phyloP scores from a whole-genome alignment of 2,888 invertebrate genomes.

The Strigamia maritima region DNA sequence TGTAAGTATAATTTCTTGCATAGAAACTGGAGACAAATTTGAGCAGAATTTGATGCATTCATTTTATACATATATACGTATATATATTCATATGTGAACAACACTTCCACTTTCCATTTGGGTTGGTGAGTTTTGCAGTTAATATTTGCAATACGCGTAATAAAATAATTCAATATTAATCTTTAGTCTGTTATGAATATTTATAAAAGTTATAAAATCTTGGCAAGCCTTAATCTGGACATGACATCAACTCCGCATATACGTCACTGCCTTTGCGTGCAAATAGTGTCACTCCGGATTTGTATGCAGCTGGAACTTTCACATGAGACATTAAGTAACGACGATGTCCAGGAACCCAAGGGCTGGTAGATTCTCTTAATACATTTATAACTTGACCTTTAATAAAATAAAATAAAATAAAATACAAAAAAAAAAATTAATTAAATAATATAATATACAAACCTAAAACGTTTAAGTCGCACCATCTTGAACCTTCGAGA shows the following conservation, averaged over 20 bases:
- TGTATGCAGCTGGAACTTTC: constrained; percentile 68
- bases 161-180: not conserved
- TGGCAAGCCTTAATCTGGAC: constrained; percentile 56
- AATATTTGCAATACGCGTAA: not conserved
- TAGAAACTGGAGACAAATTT: not conserved
- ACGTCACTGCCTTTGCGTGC: constrained; percentile 63
- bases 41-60: not conserved
- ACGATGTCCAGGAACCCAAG: constrained; percentile 46
- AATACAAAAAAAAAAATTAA: not conserved
- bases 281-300: constrained; percentile 70
- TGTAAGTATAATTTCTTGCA: not conserved
- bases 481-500: constrained; percentile 64
- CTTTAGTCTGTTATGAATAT: not conserved
- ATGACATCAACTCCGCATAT: constrained; percentile 58
- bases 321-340: constrained; percentile 61
- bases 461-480: constrained; percentile 73
- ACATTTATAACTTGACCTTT: constrained; percentile 74
- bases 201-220: not conserved
- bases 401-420: constrained; percentile 42
- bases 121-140: not conserved
- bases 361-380: constrained; percentile 63
- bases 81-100: no score
- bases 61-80: no score
- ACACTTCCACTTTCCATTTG: no score
- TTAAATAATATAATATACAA: constrained; percentile 54